Conservation (phyloP, 1,140 invertebrate genomes). For the Ceratina australensis region DNA sequence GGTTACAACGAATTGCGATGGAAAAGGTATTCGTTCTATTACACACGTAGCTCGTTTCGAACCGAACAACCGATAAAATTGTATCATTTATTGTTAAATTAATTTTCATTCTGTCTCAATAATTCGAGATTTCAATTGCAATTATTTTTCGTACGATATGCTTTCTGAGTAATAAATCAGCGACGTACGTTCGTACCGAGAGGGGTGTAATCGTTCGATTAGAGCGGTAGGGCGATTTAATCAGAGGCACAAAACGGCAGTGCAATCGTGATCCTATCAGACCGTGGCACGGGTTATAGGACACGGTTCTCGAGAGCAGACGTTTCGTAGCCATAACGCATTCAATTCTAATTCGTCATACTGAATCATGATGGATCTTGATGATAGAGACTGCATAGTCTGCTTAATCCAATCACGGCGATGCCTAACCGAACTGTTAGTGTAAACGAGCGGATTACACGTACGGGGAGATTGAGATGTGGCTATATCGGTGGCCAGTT, state of each 20-base stretch:
- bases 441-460: slow-evolving; percentile 7
- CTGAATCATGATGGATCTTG: slow-evolving; percentile 5
- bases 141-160: no score
- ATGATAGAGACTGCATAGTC: background rate
- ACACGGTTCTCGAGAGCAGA: slow-evolving; percentile 13
- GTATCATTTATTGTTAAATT: no score
- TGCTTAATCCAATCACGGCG: background rate
- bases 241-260: background rate
- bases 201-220: background rate
- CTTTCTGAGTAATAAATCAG: background rate
- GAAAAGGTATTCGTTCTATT: background rate
- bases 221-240: background rate
- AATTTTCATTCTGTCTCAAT: no score
- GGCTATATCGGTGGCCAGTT: background rate
- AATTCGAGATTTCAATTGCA: no score
- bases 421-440: background rate
- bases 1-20: slow-evolving; percentile 37
- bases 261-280: background rate
- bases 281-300: background rate
- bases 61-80: no score
- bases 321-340: background rate
- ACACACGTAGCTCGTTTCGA: background rate
- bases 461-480: background rate
- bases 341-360: slow-evolving; percentile 17
- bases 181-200: no score